A percentile compares a stretch with the other conserved stretches of the same genome.
These are phyloP conservation scores for Cottus gobio DNA, from an alignment of 2,113 vertebrate genomes.

Conservation along the genomic window DNA sequence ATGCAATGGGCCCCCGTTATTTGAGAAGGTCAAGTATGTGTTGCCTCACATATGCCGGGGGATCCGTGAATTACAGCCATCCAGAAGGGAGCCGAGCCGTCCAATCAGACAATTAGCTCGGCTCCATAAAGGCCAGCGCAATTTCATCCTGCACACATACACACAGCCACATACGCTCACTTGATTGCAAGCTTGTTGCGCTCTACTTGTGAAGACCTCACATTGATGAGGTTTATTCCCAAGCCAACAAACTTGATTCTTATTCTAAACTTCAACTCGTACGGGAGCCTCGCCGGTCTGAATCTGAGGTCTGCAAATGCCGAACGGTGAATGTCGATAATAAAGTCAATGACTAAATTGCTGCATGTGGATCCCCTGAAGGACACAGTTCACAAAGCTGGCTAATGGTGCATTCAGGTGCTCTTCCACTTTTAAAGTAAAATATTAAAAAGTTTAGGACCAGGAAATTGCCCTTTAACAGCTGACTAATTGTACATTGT, in stretches of 20 bases:
- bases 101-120: slow-evolving; percentile 78
- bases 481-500: slow-evolving; percentile 16
- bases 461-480: slow-evolving; percentile 29
- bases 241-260: slow-evolving; percentile 20
- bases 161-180: neutral
- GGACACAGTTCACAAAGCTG: slow-evolving; percentile 23
- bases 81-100: slow-evolving; percentile 57
- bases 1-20: slow-evolving; percentile 36
- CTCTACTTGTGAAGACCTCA: slow-evolving; percentile 31
- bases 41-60: slow-evolving; percentile 59
- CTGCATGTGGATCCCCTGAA: neutral
- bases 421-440: slow-evolving; percentile 37
- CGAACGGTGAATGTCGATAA: slow-evolving; percentile 12
- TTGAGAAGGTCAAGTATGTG: slow-evolving; percentile 77
- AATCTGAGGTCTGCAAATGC: neutral
- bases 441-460: slow-evolving; percentile 43
- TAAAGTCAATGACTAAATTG: slow-evolving; percentile 25
- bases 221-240: slow-evolving; percentile 57
- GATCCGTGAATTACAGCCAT: slow-evolving; percentile 72
- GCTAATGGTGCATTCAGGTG: slow-evolving; percentile 44
- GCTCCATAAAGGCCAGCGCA: slow-evolving; percentile 70
- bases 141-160: slow-evolving; percentile 51
- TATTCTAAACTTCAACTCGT: slow-evolving; percentile 12
- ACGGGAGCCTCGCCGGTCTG: neutral
- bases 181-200: neutral